Evolutionary conservation across 1,140 invertebrate genomes (phyloP), one percentile per base, ranked within the genome.

Genomic region (Solenopsis invicta): DNA sequence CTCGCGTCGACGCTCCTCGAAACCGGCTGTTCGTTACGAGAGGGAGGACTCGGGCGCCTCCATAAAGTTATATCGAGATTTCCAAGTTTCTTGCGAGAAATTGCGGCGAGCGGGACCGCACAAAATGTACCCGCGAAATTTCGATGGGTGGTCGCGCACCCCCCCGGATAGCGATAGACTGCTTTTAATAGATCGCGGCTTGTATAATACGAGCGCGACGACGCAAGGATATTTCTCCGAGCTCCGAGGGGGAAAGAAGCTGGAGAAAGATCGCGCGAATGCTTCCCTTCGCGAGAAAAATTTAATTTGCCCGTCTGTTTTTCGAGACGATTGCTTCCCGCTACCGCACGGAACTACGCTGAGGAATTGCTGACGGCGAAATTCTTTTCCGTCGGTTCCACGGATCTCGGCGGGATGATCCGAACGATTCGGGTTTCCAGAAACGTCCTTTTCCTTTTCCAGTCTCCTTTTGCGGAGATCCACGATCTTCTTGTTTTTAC

Each of bases 251-350:
- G 37, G 45, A n/a, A n/a, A 61, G 41, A 59, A 61, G 41, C 67
- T 2, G 29, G 54, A 72, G 18, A 16, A 48, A 24, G 72, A 84
- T 75, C 41, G 69, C 80, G 37, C 41, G 69, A 41, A 75, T 74
- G 67, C 45, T 62, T 75, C 9, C 24, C 41, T 62, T 37, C 56
- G 54, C 41, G 24, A 62, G 80, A 59, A 67, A 84, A 75, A 84
- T 84, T 84, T 84, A 61, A 84, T 84, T 84, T 84, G 69, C 54
- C 56, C 80, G 69, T 84, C 80, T 75, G 69, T 84, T 84, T 84
- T 84, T 84, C 69, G 69, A 84, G 80, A 74, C 67, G 80, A 84
- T 75, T 75, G 80, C 80, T 84, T 75, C 13, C 24, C 80, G n/a
- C 29, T 41, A 45, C 41, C 80, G 80, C 66, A 52, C 13, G 64